These are phyloP conservation scores for Dorcus parallelipipedus DNA, from an alignment of 2,888 invertebrate species.

Conservation along the genomic window DNA sequence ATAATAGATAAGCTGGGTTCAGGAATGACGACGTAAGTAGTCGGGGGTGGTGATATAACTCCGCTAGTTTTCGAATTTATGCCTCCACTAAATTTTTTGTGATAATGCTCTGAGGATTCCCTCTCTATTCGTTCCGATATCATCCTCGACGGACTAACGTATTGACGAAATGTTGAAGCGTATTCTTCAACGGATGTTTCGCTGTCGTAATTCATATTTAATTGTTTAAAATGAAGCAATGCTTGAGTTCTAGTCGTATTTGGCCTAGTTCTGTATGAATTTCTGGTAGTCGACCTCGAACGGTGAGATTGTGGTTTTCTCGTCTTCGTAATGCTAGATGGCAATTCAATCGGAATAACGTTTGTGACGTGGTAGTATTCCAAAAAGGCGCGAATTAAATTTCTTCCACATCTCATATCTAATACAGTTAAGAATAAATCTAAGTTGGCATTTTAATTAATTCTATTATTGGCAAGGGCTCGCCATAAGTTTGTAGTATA, in stretches of 20 bases:
- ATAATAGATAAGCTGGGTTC: slow-evolving; percentile 69
- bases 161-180: slow-evolving; percentile 35
- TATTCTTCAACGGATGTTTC: slow-evolving; percentile 52
- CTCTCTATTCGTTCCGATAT: slow-evolving; percentile 10
- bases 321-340: slow-evolving; percentile 25
- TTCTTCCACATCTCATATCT: slow-evolving; percentile 78
- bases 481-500: too few species aligned
- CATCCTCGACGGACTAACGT: slow-evolving; percentile 32
- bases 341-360: slow-evolving; percentile 54
- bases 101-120: neutral
- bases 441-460: neutral
- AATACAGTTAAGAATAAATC: slow-evolving; percentile 33
- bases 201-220: slow-evolving; percentile 55
- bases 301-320: slow-evolving; percentile 33
- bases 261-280: slow-evolving; percentile 47
- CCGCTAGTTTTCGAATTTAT: slow-evolving; percentile 18
- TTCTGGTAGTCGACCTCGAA: slow-evolving; percentile 41
- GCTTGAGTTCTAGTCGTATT: slow-evolving; percentile 53
- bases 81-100: slow-evolving; percentile 7
- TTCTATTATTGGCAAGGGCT: neutral
- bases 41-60: slow-evolving; percentile 30
- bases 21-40: slow-evolving; percentile 49
- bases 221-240: slow-evolving; percentile 54
- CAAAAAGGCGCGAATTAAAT: slow-evolving; percentile 70
- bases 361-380: slow-evolving; percentile 79